Conservation (phyloP, 2,888 invertebrate species). For the Aromia moschata region DNA sequence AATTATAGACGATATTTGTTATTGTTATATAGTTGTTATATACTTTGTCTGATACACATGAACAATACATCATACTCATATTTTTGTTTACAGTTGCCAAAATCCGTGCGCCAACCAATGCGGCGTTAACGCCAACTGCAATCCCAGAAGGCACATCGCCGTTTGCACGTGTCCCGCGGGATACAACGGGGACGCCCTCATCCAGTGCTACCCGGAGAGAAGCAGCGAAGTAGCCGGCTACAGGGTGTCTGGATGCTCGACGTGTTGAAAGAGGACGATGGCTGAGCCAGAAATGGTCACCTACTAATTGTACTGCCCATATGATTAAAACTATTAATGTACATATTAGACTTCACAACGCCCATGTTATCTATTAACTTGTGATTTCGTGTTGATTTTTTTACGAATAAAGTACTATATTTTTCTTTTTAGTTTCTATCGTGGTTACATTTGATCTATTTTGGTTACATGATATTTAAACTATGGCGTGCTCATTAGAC, state of each 20-base stretch:
- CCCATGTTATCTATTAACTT: not conserved
- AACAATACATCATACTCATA: too few species aligned
- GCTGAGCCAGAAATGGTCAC: not conserved
- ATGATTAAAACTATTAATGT: not conserved
- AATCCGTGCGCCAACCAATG: constrained; percentile 83
- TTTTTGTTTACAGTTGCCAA: constrained; percentile 58
- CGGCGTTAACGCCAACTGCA: constrained; percentile 79
- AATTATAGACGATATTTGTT: too few species aligned
- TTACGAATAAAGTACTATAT: not conserved
- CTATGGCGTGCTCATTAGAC: too few species aligned
- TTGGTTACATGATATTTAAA: too few species aligned
- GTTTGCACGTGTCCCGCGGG: constrained; percentile 84
- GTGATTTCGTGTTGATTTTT: constrained; percentile 1
- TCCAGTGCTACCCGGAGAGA: constrained; percentile 61
- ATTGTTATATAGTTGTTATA: too few species aligned
- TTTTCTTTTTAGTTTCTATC: not conserved
- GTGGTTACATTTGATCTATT: too few species aligned
- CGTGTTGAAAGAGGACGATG: not conserved
- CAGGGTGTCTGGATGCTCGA: not conserved
- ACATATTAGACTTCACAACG: not conserved
- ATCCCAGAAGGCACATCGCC: constrained; percentile 79
- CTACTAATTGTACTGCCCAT: not conserved
- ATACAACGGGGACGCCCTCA: constrained; percentile 69
- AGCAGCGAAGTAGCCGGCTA: constrained; percentile 14
- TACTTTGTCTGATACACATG: too few species aligned